Percentiles rank a stretch among this genome's conserved stretches.
Conservation (phyloP, 1,140 invertebrate species). For the Cyrtorhinus lividipennis region DNA sequence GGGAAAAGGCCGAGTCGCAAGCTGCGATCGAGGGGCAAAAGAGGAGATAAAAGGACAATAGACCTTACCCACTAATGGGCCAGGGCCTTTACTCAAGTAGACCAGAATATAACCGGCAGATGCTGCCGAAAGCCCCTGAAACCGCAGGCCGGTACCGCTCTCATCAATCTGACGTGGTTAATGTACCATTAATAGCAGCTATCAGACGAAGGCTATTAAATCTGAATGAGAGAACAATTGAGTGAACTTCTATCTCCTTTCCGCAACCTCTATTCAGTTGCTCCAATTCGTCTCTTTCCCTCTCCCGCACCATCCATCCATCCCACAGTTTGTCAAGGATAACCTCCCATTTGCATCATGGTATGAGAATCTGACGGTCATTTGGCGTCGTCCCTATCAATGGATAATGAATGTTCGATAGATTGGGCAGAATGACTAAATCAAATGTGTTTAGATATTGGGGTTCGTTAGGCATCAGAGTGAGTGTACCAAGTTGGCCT, state of each 20-base stretch:
- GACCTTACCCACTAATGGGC: neutral
- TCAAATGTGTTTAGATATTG: too few relatives aligned
- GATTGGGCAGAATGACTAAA: too few relatives aligned
- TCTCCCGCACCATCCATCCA: too few relatives aligned
- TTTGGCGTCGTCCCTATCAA: too few relatives aligned
- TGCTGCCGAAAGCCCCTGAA: neutral
- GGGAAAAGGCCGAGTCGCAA: neutral
- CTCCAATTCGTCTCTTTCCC: neutral
- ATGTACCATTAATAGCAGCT: neutral
- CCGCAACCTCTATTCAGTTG: neutral
- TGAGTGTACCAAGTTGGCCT: too few relatives aligned
- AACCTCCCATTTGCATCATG: too few relatives aligned
- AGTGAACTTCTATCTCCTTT: neutral
- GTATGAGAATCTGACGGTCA: too few relatives aligned
- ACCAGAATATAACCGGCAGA: neutral
- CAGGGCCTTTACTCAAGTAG: too few relatives aligned
- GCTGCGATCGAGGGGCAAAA: neutral
- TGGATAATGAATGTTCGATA: too few relatives aligned
- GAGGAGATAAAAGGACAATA: neutral
- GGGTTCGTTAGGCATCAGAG: too few relatives aligned
- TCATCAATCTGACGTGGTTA: neutral
- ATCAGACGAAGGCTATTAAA: neutral
- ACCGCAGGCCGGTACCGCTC: neutral
- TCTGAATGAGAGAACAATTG: neutral
- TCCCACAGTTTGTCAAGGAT: too few relatives aligned